Percentiles rank a stretch among this genome's conserved stretches.
These are phyloP conservation scores for Ephydatia muelleri DNA, from an alignment of 37 sponge, comb jelly and placozoan genomes.

Conservation along the genomic window DNA sequence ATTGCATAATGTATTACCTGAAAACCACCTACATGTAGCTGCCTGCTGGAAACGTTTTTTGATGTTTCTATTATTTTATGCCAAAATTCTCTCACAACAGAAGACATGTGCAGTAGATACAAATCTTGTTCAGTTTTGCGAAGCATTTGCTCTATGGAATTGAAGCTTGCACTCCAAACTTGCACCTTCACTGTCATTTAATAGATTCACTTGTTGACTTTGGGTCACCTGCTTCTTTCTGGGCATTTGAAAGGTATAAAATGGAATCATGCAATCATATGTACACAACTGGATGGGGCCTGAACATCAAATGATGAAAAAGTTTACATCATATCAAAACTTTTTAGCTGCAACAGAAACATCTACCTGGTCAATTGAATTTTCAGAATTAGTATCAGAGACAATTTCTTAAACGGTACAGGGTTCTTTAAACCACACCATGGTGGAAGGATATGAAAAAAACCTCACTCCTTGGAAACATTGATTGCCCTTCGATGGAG, in stretches of 20 bases:
- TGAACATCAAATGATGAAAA: slow-evolving; percentile 46
- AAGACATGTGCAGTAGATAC: slow-evolving; percentile 18
- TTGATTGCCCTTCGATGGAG: no score
- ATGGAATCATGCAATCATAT: slow-evolving; percentile 57
- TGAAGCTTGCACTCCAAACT: slow-evolving; percentile 35
- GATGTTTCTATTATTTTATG: slow-evolving; percentile 32
- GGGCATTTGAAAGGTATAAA: slow-evolving; percentile 66
- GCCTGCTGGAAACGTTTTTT: slow-evolving; percentile 59
- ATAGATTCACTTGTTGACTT: slow-evolving; percentile 40
- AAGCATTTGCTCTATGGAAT: slow-evolving; percentile 37
- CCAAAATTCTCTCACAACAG: neutral
- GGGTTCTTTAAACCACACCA: no score
- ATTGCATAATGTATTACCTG: slow-evolving; percentile 17
- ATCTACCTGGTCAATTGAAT: no score
- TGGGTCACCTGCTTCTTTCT: slow-evolving; percentile 53
- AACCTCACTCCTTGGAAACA: no score
- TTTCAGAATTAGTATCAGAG: no score
- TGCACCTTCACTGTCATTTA: slow-evolving; percentile 52
- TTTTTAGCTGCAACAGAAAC: no score
- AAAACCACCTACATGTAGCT: slow-evolving; percentile 43
- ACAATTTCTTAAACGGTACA: no score
- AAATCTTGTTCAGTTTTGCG: slow-evolving; percentile 24
- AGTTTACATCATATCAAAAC: slow-evolving; percentile 28
- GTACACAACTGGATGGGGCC: slow-evolving; percentile 50
- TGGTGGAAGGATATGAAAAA: no score